phyloP scores from a whole-genome alignment of 2,113 vertebrate genomes.

The Catharus minimus region DNA sequence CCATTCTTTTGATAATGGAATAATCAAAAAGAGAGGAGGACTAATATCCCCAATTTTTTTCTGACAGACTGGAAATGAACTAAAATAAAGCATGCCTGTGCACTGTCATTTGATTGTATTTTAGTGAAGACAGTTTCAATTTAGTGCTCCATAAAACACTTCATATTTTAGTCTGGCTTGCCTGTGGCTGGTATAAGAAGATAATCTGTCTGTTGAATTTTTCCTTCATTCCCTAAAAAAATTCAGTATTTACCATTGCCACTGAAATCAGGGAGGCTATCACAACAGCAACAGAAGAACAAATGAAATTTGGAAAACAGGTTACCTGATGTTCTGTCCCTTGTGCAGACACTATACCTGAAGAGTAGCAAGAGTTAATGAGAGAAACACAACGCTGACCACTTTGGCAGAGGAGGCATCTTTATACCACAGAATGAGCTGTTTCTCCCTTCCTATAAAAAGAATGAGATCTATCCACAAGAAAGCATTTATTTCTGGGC shows the following conservation, averaged over 20 bases:
- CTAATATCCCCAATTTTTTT: conserved; percentile 48
- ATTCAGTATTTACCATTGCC: background rate
- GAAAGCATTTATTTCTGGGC: background rate
- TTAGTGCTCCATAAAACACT: conserved; percentile 40
- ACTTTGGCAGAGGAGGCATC: background rate
- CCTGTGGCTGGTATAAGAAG: conserved; percentile 27
- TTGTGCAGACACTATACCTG: background rate
- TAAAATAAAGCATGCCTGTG: conserved; percentile 38
- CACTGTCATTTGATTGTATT: conserved; percentile 54
- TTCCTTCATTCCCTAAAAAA: background rate
- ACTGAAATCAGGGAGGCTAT: background rate
- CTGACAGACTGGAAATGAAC: conserved; percentile 61
- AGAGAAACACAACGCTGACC: background rate
- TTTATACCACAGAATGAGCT: background rate
- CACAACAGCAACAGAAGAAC: background rate
- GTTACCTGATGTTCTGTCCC: background rate
- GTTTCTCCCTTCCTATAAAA: background rate
- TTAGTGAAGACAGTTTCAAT: conserved; percentile 48
- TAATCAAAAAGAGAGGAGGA: conserved; percentile 67
- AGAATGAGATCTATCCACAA: background rate
- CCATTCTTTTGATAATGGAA: conserved; percentile 68
- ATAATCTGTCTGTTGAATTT: background rate
- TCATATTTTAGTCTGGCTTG: conserved; percentile 13
- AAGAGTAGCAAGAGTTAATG: background rate
- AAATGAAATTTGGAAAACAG: background rate